Evolutionary conservation across 2,113 vertebrate species (phyloP), one percentile per base, ranked within the genome.

Genomic region (Octodon degus): DNA sequence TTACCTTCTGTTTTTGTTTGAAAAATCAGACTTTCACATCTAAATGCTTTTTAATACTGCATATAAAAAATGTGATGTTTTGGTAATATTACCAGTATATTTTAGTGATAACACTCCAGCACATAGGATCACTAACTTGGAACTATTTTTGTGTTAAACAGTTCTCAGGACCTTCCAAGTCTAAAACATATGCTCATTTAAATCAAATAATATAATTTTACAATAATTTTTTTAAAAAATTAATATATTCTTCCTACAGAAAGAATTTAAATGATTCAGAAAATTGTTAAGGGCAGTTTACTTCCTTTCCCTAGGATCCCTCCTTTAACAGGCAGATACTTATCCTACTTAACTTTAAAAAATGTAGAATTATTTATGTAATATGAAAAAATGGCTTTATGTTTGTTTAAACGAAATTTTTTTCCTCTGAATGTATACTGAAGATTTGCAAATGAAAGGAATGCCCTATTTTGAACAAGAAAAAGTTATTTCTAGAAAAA

Each of bases 111-210:
- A 72, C 60, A 85, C 32, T 84, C 22, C 62, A 7, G 5, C 25
- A 47, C 47, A 7, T 80, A 90, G 40, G 27, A 67, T 77, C 22
- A 77, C 12, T 95, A 90, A 81, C 50, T 30, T 67, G 11, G 22
- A 74, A 86, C 90, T 94, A 65, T 7, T 86, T 94, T 96, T 95
- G 76, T 91, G 65, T 90, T 91, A 93, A 67, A 17, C 87, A 87
- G 17, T 86, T 67, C 89, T 89, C 16, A 90, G 27, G 27, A 79
- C 43, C 20, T 84, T 91, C 63, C 53, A 30, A 81, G 24, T 70
- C 25, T 2, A 63, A 40, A 96, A 90, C 13, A 80, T 53, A 55
- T 67, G 34, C 32, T 87, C 60, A 86, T 62, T 86, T 14, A 37
- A 68, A 89, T 22, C 89, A 88, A 93, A 67, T 80, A 14, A 53